Evolutionary conservation across 23 tunicate species (phyloP), one percentile per base, ranked within the genome.

Genomic region (Pegea sp.): DNA sequence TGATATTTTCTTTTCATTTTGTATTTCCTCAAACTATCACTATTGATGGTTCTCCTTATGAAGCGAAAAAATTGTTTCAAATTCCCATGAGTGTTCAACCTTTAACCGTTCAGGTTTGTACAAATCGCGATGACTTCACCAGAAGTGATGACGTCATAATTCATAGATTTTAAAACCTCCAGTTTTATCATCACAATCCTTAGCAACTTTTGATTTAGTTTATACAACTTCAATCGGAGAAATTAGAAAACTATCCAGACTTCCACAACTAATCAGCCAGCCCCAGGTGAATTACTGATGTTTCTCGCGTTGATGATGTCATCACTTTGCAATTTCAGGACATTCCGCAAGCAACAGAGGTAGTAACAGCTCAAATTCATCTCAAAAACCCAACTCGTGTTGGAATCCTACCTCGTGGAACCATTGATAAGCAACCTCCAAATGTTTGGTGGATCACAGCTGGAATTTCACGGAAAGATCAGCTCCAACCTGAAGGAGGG

Each of bases 401-500:
- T 23, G 98, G 98, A 0, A 38, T 65, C 5, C 64, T 89, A 33
- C 98, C 98, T 4, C 62, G 34, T 18, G 59, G 49, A 26, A 60
- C 91, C 30, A 61, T 89, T 24, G 80, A 77, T 27, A 60, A 51
- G 1, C 88, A 76, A 50, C 78, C 90, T 24, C 54, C 62, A 11
- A 66, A 77, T 49, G 79, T 89, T 18, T 89, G 98, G 98, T 89
- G 98, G 98, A 56, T 89, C 20, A 72, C 98, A 29, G 42, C 80
- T 22, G 98, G 98, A 53, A 42, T 20, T 11, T 4, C 65, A 2
- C 53, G 61, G 22, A 50, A 63, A 11, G 53, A 38, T 24, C 44
- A 58, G 27, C 11, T 31, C 0, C 24, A 61, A 3, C 64, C 59
- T 26, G 64, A 52, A 3, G 98, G 98, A 2, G 81, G 64, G 29